Evolutionary conservation across 1,140 invertebrate species (phyloP), one percentile per base, ranked within the genome.

Genomic region (Aphaenogaster floridana): DNA sequence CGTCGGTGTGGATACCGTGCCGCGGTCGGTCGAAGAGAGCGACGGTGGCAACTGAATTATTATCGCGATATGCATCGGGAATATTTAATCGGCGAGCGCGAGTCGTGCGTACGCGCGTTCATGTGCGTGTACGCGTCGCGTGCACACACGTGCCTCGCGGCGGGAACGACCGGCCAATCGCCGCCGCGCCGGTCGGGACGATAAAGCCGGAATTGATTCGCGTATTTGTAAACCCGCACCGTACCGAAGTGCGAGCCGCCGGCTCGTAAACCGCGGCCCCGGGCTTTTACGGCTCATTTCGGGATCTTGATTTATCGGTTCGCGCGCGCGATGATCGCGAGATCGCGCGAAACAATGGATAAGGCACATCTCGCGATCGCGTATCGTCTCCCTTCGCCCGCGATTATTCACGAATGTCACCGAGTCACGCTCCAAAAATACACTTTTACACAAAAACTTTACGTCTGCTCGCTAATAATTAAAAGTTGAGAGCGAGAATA

Each of bases 141-240:
- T 76, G 78, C 76, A 64, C 68, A 39, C 80, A 48, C 57, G 74
- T 42, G 28, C 28, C 42, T 45, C 42, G 74, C 77, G 59, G 17
- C 54, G 59, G 4, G 64, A 61, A 81, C 50, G 39, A 3, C 59
- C 86, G 81, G 59, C 89, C 89, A 86, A 86, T 90, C 89, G 59
- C 50, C 71, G 45, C 52, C 63, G 28, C 28, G 81, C 21, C 64
- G 45, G 59, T 59, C 86, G 61, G 59, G 34, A 86, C 87, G 84
- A 92, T 91, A 91, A 91, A 92, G 87, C 81, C 64, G 66, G 63
- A 92, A 92, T 92, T 92, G 92, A 91, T 92, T 86, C 89, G 80
- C 66, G 89, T 91, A 91, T 92, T 91, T 92, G 90, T 91, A 89
- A 90, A 91, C 71, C 83, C 69, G 90, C 84, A 63, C 54, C 68